Conservation (phyloP, 2,113 vertebrate species). For the Crocuta crocuta region DNA sequence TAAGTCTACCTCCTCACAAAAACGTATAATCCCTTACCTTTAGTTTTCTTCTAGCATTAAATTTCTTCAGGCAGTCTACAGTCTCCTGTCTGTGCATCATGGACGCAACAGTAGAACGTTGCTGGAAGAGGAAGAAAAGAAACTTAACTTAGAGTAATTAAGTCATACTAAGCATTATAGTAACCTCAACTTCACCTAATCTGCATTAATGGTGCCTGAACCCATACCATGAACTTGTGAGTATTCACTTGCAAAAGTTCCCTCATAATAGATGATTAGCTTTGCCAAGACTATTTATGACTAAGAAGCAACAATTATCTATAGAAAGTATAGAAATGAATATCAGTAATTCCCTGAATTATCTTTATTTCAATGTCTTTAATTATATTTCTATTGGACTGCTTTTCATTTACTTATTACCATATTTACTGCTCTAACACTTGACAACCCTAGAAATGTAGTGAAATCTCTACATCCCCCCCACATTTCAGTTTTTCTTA, state of each 20-base stretch:
- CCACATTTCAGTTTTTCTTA: background rate
- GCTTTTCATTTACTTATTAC: background rate
- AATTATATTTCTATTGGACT: background rate
- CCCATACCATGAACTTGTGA: rapidly evolving
- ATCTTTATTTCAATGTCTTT: background rate
- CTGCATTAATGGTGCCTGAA: background rate
- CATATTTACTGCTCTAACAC: background rate
- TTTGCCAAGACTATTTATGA: background rate
- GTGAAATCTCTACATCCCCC: background rate
- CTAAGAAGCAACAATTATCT: background rate
- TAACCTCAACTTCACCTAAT: background rate
- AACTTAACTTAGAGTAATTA: background rate
- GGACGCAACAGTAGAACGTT: slow-evolving; percentile 98
- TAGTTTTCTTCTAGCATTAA: slow-evolving; percentile 97
- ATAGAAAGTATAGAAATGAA: background rate
- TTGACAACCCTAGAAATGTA: background rate
- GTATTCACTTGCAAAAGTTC: background rate
- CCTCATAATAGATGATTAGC: background rate
- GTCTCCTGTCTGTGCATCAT: slow-evolving; percentile 99
- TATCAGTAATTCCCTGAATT: background rate
- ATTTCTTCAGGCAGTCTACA: slow-evolving; percentile 98
- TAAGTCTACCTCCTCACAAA: background rate
- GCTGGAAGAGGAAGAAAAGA: slow-evolving; percentile 85
- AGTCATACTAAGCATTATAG: background rate
- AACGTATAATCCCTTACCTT: slow-evolving; percentile 88